These are phyloP conservation scores for Heterodera carotae DNA, from an alignment of 1,140 invertebrate genomes.

Conservation along the genomic window DNA sequence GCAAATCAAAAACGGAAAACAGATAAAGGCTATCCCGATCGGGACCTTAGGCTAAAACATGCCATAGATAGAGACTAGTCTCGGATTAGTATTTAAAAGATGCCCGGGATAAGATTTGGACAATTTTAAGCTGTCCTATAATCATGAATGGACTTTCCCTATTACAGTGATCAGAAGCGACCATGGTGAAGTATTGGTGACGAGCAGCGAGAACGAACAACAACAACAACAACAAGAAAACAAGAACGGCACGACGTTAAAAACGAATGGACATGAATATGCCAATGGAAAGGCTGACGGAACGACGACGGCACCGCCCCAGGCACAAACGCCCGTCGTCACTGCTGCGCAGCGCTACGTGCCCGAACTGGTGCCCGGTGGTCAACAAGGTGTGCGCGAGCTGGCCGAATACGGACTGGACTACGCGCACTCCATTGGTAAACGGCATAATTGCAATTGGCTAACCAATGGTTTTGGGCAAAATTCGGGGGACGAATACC, in stretches of 20 bases:
- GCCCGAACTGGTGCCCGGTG: background rate
- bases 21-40: too few species aligned
- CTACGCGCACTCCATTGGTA: conserved; percentile 16
- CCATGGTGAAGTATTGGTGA: background rate
- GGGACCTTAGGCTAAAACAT: too few species aligned
- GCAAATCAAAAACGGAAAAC: too few species aligned
- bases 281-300: background rate
- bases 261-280: background rate
- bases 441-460: too few species aligned
- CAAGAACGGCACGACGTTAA: background rate
- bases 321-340: background rate
- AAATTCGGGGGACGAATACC: too few species aligned
- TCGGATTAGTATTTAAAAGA: too few species aligned
- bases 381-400: background rate
- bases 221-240: background rate
- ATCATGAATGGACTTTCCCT: too few species aligned
- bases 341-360: background rate
- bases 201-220: background rate
- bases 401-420: conserved; percentile 7
- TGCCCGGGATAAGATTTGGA: too few species aligned
- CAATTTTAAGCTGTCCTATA: too few species aligned
- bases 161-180: background rate
- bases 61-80: too few species aligned
- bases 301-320: background rate
- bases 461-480: too few species aligned